These are phyloP conservation scores for Gymnoscopelus braueri DNA, from an alignment of 2,797 vertebrate species.

Conservation along the genomic window DNA sequence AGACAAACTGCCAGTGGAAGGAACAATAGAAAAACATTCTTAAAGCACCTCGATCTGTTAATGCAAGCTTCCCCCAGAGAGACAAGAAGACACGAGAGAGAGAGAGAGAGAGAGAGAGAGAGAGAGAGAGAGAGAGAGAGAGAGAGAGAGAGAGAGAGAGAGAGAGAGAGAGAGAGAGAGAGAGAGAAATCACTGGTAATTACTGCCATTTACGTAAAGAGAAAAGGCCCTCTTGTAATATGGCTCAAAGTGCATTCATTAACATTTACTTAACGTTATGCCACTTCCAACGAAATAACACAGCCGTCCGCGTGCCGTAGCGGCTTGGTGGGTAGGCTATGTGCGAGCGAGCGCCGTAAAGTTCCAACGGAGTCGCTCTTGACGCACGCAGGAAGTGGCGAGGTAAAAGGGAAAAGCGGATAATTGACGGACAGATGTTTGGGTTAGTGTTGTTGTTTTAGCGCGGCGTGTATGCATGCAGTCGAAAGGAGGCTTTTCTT, in stretches of 20 bases:
- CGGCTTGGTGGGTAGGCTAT: too few relatives aligned
- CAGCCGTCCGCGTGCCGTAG: not conserved
- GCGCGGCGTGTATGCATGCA: not conserved
- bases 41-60: constrained; percentile 26
- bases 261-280: constrained; percentile 67
- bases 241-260: constrained; percentile 70
- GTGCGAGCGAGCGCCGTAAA: not conserved
- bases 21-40: constrained; percentile 46
- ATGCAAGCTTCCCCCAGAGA: constrained; percentile 17
- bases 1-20: not conserved
- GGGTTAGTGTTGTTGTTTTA: constrained; percentile 6
- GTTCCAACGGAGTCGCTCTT: constrained; percentile 10
- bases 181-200: constrained; percentile 61
- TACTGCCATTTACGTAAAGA: constrained; percentile 70
- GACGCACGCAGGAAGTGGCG: too few relatives aligned
- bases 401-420: not conserved
- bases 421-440: constrained; percentile 14
- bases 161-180: constrained; percentile 5
- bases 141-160: constrained; percentile 19
- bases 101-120: constrained; percentile 26
- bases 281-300: constrained; percentile 12
- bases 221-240: constrained; percentile 54
- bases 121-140: constrained; percentile 26
- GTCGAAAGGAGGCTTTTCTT: not conserved
- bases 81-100: too few relatives aligned